phyloP scores from a whole-genome alignment of 2,797 vertebrate species.

The Triplophysa yarkandensis region DNA sequence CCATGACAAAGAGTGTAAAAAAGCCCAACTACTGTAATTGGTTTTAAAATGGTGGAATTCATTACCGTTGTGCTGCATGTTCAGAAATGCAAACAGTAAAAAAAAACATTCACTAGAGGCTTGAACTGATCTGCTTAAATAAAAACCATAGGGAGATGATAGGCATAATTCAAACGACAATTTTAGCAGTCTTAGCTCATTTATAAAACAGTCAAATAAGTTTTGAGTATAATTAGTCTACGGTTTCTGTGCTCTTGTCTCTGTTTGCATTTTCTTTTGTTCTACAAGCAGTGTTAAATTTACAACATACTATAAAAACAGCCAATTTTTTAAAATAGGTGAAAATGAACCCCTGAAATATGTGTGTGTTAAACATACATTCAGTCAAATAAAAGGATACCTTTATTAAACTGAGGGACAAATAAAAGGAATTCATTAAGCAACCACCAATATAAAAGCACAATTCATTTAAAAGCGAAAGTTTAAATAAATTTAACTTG shows the following conservation, averaged over 20 bases:
- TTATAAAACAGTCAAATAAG: constrained; percentile 76
- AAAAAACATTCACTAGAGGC: constrained; percentile 47
- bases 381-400: background rate
- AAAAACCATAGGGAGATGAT: constrained; percentile 79
- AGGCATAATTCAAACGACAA: constrained; percentile 82
- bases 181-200: constrained; percentile 80
- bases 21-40: constrained; percentile 79
- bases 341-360: constrained; percentile 5
- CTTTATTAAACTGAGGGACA: too few relatives aligned
- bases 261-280: constrained; percentile 66
- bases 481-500: too few relatives aligned
- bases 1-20: constrained; percentile 63
- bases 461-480: too few relatives aligned
- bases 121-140: constrained; percentile 65
- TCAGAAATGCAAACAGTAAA: constrained; percentile 78
- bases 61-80: constrained; percentile 78
- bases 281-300: constrained; percentile 67
- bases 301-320: constrained; percentile 47
- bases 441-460: too few relatives aligned
- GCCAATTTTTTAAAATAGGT: constrained; percentile 17
- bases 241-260: constrained; percentile 56
- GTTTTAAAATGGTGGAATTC: constrained; percentile 83
- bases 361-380: constrained; percentile 6
- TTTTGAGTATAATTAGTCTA: constrained; percentile 73
- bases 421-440: too few relatives aligned